A percentile compares a stretch with the other conserved stretches of the same genome.
These are phyloP conservation scores for Anniella stebbinsi DNA, from an alignment of 2,797 vertebrate genomes.

Conservation along the genomic window DNA sequence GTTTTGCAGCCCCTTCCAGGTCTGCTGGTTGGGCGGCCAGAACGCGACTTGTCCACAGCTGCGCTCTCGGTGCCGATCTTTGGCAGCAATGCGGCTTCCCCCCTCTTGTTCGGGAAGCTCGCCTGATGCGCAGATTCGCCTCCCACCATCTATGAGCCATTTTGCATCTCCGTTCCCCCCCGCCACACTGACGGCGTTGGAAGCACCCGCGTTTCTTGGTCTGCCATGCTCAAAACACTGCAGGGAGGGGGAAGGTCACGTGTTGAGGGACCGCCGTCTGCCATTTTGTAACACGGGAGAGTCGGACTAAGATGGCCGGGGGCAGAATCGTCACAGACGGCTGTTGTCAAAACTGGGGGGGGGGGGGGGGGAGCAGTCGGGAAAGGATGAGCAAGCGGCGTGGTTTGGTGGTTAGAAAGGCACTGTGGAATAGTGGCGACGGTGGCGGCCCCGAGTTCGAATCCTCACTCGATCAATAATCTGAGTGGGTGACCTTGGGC, in stretches of 20 bases:
- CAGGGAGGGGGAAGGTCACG: too few relatives aligned
- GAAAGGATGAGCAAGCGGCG: background rate
- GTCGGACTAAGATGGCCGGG: background rate
- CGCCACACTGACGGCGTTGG: too few relatives aligned
- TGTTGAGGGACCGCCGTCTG: background rate
- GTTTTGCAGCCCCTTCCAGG: too few relatives aligned
- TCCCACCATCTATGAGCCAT: background rate
- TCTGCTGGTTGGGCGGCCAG: too few relatives aligned
- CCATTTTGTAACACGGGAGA: background rate
- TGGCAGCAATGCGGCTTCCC: background rate
- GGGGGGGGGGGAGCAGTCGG: background rate
- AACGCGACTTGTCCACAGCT: background rate
- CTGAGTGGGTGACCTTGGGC: background rate
- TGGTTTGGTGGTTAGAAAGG: background rate
- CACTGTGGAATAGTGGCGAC: background rate
- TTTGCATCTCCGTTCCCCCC: background rate
- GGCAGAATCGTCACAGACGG: fast-evolving
- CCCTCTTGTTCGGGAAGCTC: background rate
- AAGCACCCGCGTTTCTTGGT: background rate
- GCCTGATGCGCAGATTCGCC: fast-evolving
- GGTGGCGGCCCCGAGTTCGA: background rate
- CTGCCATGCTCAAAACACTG: background rate
- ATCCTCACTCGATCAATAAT: background rate
- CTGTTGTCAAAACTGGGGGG: background rate
- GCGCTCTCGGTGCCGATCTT: background rate